Base-by-base conservation (phyloP, 2,888 invertebrate genomes). In the Pachydiplax longipennis region DNA sequence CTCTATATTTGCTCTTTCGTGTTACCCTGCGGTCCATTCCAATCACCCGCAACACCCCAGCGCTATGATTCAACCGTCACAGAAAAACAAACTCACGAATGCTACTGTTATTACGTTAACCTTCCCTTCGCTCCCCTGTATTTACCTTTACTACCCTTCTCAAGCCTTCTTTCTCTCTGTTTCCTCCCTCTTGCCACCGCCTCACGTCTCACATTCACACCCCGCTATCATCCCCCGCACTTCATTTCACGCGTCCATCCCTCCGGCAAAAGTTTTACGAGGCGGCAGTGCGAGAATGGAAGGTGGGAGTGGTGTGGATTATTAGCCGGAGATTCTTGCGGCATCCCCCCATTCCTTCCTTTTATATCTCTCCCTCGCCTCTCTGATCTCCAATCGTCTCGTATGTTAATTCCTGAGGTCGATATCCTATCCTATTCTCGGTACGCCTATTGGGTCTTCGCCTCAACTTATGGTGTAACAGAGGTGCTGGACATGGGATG, bases 401-500 rank as follows among this genome's bases (percentile, higher is more conserved):
- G 61, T 37, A 87, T 61, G 87, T 61, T 87, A 61, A 87, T 87
- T 87, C 87, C 87, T 87, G 87, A 87, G 87, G 87, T 87, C 87
- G 87, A 87, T 61, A 87, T 87, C 87, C 87, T 87, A 87, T 87
- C 37, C 87, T 61, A 37, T 37, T 37, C 35, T 12, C 31, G 35
- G 87, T 37, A n/a, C 87, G 61, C 87, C 61, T 87, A 37, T 87
- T 37, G 37, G 65, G 65, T 61, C 87, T 65, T 40, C 58, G 40
- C 87, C 87, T 87, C 83, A 83, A 83, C 83, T 83, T 35, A 37
- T 35, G 58, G 61, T 87, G 87, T 87, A 87, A 35, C 87, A 53
- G 87, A 87, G 87, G 87, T 87, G 87, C 87, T 31, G 87, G 87
- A 87, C 87, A 87, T 65, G 87, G 87, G 35, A 87, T 87, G 87